Evolutionary conservation across 2,888 invertebrate genomes (phyloP).

Genomic region (Baronia brevicornis): DNA sequence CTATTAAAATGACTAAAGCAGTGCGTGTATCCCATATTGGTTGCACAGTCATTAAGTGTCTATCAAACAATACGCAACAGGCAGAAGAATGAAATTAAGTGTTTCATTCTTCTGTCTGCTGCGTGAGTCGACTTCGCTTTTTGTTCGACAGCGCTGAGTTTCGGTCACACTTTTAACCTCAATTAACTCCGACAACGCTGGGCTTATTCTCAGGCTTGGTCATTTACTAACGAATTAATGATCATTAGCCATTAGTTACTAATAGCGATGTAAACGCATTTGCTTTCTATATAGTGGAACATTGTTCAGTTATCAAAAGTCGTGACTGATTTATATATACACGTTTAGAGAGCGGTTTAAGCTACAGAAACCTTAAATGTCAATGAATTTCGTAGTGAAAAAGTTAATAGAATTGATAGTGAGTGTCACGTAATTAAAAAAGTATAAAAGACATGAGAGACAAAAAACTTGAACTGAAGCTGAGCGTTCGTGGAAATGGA

Average conservation of each 20-base stretch:
- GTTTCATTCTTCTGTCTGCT: constrained; percentile 33
- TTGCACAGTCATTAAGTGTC: constrained; percentile 39
- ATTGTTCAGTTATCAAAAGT: constrained; percentile 32
- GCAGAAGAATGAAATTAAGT: no score
- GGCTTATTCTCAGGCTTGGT: constrained; percentile 50
- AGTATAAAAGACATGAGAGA: constrained; percentile 49
- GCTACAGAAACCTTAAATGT: constrained; percentile 14
- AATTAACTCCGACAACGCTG: constrained; percentile 51
- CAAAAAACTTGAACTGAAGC: constrained; percentile 63
- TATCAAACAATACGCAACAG: no score
- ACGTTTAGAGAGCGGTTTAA: constrained; percentile 1
- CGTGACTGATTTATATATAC: constrained; percentile 29
- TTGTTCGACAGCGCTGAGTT: constrained; percentile 54
- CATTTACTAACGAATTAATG: constrained; percentile 52
- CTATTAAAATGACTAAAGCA: no score
- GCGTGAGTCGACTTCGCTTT: constrained; percentile 50
- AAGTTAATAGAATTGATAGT: no score
- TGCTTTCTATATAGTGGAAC: constrained; percentile 53
- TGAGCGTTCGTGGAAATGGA: constrained; percentile 68
- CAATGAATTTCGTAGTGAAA: constrained; percentile 6
- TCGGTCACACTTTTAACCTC: constrained; percentile 53
- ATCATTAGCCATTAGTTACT: constrained; percentile 56
- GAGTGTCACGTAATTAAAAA: no score
- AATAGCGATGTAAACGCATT: constrained; percentile 44
- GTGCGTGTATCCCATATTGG: no score